These are phyloP conservation scores for Columbina picui DNA, from an alignment of 2,113 vertebrate genomes.

Conservation along the genomic window DNA sequence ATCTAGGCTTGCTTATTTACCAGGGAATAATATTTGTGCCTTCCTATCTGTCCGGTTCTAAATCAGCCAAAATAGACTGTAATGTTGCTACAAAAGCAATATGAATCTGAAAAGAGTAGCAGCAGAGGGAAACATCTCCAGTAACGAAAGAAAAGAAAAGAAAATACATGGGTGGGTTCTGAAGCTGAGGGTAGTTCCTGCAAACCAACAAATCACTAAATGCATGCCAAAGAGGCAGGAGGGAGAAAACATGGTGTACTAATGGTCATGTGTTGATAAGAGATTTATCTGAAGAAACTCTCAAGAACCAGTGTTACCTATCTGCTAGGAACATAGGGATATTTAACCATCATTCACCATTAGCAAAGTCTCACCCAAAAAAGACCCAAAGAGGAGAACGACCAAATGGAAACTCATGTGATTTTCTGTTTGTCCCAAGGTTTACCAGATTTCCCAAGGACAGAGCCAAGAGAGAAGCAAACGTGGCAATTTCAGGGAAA, in stretches of 20 bases:
- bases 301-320: background rate
- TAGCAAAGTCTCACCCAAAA: background rate
- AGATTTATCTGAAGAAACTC: background rate
- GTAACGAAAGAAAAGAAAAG: background rate
- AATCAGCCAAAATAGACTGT: constrained; percentile 21
- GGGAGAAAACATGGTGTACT: background rate
- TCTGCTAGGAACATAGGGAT: background rate
- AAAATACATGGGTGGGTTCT: background rate
- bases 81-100: constrained; percentile 3
- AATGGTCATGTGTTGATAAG: background rate
- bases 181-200: background rate
- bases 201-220: constrained; percentile 26
- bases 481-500: accelerated
- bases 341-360: background rate
- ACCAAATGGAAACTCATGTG: accelerated
- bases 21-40: background rate
- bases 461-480: background rate
- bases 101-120: background rate
- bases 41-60: constrained; percentile 26
- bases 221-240: background rate
- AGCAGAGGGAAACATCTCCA: background rate
- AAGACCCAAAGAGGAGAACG: background rate
- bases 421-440: background rate
- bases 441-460: background rate
- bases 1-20: constrained; percentile 12